These are phyloP conservation scores for Vicugna pacos DNA, from an alignment of 2,113 vertebrate species.

Conservation along the genomic window DNA sequence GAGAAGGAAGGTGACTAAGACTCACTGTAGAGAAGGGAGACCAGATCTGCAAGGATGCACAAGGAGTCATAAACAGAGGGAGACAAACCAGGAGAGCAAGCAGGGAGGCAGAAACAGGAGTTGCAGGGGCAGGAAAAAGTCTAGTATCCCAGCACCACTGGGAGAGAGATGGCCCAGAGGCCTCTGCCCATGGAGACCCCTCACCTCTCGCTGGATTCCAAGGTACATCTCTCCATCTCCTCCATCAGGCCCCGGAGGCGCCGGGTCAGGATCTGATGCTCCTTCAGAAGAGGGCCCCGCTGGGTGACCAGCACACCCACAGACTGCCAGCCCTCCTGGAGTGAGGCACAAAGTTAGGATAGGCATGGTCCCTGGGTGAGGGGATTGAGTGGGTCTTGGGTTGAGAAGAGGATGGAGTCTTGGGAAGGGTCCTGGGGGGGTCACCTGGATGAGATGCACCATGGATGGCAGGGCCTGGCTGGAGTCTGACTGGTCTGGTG, in stretches of 20 bases:
- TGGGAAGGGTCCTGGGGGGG: background rate
- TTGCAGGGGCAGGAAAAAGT: background rate
- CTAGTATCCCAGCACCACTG: background rate
- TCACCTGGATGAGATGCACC: slow-evolving; percentile 72
- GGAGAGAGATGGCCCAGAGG: background rate
- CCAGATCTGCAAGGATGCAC: background rate
- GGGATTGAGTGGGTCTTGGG: background rate
- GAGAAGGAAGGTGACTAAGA: background rate
- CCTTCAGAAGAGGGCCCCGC: slow-evolving; percentile 68
- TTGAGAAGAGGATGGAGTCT: background rate
- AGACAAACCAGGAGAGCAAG: background rate
- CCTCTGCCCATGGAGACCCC: background rate
- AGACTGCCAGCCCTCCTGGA: slow-evolving; percentile 78
- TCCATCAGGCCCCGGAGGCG: slow-evolving; percentile 62
- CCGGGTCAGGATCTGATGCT: slow-evolving; percentile 59
- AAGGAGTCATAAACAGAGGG: background rate
- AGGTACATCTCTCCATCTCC: background rate
- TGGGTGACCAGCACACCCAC: slow-evolving; percentile 61
- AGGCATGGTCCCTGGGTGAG: background rate
- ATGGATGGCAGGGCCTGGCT: slow-evolving; percentile 62
- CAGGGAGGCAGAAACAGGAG: background rate
- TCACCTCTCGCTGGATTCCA: slow-evolving; percentile 67
- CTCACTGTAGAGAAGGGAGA: background rate
- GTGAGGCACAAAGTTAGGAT: background rate
- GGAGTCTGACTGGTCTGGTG: slow-evolving; percentile 76